Conservation (phyloP, 1,140 invertebrate genomes). For the Aphis gossypii region DNA sequence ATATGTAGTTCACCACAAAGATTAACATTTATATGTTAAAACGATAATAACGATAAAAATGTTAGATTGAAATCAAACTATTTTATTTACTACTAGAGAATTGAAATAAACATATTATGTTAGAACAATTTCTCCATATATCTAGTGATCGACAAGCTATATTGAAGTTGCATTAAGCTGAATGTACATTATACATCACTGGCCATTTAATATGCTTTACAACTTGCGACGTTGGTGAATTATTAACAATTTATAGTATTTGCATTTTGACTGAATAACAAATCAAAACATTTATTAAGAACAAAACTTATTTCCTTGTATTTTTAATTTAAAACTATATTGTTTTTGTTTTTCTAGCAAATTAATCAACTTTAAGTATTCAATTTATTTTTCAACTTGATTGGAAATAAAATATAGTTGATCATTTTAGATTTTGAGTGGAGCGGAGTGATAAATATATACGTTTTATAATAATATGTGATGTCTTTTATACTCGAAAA, state of each 20-base stretch:
- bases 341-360: not conserved
- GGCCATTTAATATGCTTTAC: conserved; percentile 14
- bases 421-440: not conserved
- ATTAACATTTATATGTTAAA: not conserved
- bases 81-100: not conserved
- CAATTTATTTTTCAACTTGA: not conserved
- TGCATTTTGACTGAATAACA: conserved; percentile 27
- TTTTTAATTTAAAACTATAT: not conserved
- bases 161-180: not conserved
- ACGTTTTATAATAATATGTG: not conserved
- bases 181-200: conserved; percentile 28
- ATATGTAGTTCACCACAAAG: not conserved
- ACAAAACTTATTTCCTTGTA: not conserved
- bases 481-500: not conserved
- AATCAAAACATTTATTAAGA: conserved; percentile 38
- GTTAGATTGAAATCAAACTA: not conserved
- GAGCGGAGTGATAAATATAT: not conserved
- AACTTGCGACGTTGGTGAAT: conserved; percentile 5
- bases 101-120: not conserved
- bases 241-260: conserved; percentile 33
- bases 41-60: not conserved
- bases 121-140: not conserved
- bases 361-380: not conserved
- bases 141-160: not conserved
- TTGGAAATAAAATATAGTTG: not conserved